These are phyloP conservation scores for Caenorhabditis sp. DNA, from an alignment of 2,888 invertebrate genomes.

Conservation along the genomic window DNA sequence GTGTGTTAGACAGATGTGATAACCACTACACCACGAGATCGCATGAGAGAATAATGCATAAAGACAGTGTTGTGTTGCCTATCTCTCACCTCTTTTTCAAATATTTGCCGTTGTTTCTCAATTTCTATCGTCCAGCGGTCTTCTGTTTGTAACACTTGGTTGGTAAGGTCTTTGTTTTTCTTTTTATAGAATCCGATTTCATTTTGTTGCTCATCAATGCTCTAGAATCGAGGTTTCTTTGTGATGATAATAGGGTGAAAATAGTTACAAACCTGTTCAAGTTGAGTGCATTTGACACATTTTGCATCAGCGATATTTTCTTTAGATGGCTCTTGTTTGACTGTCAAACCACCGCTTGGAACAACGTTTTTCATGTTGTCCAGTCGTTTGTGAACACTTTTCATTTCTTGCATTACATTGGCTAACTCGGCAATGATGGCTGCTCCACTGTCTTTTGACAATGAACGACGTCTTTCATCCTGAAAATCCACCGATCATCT, in stretches of 20 bases:
- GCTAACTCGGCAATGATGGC: slow-evolving; percentile 66
- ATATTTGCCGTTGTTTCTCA: slow-evolving; percentile 67
- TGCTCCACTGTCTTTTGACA: slow-evolving; percentile 65
- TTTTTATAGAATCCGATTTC: slow-evolving; percentile 66
- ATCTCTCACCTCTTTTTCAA: slow-evolving; percentile 53
- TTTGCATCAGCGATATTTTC: slow-evolving; percentile 34
- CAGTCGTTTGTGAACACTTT: slow-evolving; percentile 59
- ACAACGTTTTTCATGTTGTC: slow-evolving; percentile 51
- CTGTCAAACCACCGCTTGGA: slow-evolving; percentile 8
- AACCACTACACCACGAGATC: slow-evolving; percentile 68
- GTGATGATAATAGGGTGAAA: no score
- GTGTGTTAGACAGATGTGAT: slow-evolving; percentile 70
- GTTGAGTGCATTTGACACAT: slow-evolving; percentile 51
- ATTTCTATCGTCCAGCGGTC: slow-evolving; percentile 71
- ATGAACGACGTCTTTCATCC: slow-evolving; percentile 66
- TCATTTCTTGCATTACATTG: slow-evolving; percentile 68
- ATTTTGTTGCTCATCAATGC: slow-evolving; percentile 51
- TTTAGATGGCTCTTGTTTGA: slow-evolving; percentile 23
- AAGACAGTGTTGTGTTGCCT: slow-evolving; percentile 4
- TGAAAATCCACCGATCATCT: slow-evolving; percentile 23
- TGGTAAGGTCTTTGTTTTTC: slow-evolving; percentile 69
- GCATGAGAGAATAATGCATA: neutral
- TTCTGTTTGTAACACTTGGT: slow-evolving; percentile 70
- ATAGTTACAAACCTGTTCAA: slow-evolving; percentile 16
- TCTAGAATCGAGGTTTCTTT: no score